These are phyloP conservation scores for Phyllopteryx taeniolatus DNA, from an alignment of 2,113 vertebrate genomes.

Conservation along the genomic window DNA sequence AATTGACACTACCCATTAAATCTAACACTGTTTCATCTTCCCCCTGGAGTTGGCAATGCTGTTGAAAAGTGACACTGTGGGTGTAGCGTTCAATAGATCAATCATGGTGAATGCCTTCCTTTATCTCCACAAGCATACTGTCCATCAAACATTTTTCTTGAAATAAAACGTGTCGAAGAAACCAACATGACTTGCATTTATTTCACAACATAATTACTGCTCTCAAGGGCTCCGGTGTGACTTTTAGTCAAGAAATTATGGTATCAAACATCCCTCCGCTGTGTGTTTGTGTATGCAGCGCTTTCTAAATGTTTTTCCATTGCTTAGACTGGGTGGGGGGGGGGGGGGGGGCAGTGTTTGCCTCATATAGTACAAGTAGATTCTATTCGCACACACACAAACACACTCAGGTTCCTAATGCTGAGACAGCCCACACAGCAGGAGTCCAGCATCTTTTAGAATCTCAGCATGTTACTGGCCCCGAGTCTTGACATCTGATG, in stretches of 20 bases:
- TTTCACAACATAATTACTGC: not conserved
- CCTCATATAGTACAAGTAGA: not conserved
- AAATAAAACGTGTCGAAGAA: not conserved
- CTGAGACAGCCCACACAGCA: conserved; percentile 9
- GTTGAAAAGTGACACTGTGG: not conserved
- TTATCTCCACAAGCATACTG: not conserved
- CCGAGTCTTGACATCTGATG: not conserved
- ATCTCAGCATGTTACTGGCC: not conserved
- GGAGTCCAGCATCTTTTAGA: not conserved
- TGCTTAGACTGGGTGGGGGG: conserved; percentile 26
- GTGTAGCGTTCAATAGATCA: not conserved
- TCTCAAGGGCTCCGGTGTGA: not conserved
- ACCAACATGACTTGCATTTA: not conserved
- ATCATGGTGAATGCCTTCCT: not conserved
- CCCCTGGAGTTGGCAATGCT: not conserved
- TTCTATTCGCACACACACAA: not conserved
- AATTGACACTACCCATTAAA: not conserved
- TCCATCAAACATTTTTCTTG: not conserved
- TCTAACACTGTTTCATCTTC: not conserved
- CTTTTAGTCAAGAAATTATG: not conserved
- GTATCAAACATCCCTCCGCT: not conserved
- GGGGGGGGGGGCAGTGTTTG: conserved; percentile 44
- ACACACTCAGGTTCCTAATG: not conserved
- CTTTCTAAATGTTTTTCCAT: not conserved
- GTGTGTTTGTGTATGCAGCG: not conserved